Evolutionary conservation across 1,140 invertebrate species (phyloP), one percentile per base, ranked within the genome.

Genomic region (Calephelis virginiensis): DNA sequence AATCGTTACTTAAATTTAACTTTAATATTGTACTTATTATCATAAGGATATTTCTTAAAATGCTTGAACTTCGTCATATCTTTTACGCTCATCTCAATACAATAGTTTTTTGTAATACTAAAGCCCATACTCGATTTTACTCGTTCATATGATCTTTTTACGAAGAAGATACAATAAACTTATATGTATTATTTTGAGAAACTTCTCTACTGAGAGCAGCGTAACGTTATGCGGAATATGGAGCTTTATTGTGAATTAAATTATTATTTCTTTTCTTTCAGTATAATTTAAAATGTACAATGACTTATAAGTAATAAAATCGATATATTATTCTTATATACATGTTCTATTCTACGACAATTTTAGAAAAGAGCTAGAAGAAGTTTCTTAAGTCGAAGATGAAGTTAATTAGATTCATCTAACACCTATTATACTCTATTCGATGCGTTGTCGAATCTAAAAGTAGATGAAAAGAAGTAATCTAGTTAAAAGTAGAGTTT

Each of bases 271-370:
- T 53, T 14, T 64, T 43, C n/a, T 11, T 5, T 13, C 12, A 49
- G 63, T 49, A 47, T 37, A 5, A 38, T 40, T 49, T 28, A 50
- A 50, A 64, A 28, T 64, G 50, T 13, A 64, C 49, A 64, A 13
- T 64, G 40, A 47, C 79, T 83, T 88, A 86, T 74, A 82, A 80
- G 81, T 86, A 85, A 82, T 87, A 89, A 87, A 85, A 86, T 89
- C 82, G 83, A 79, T 83, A 83, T 73, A 71, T 75, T 77, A 73
- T 72, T 75, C 69, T 74, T 71, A 67, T 76, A 75, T 84, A 87
- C 85, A 90, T 90, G 87, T 90, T 90, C 87, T 88, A 90, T 90
- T 88, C 85, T 90, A 86, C 85, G 87, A 90, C 85, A 86, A 71
- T 76, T 48, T 72, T 65, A 67, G 64, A 63, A 72, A 68, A 77